These are phyloP conservation scores for Drosophila niveifrons DNA, from an alignment of 2,888 invertebrate species.

Conservation along the genomic window DNA sequence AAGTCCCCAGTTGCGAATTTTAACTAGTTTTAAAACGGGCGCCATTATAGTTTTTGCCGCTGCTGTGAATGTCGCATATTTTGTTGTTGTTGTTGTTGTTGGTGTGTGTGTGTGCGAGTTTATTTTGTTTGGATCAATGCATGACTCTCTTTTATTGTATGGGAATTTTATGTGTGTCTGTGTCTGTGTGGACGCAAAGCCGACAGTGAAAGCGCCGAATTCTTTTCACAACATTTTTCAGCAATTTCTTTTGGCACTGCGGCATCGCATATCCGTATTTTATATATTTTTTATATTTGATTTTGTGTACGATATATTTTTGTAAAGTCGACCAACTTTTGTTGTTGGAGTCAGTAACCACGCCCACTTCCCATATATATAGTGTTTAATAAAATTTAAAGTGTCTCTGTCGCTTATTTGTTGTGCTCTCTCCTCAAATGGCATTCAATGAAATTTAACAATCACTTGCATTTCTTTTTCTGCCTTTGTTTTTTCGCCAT, in stretches of 20 bases:
- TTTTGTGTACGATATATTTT: conserved; percentile 22
- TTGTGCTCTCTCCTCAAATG: conserved; percentile 29
- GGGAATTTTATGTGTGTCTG: conserved; percentile 13
- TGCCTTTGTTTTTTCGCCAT: conserved; percentile 4
- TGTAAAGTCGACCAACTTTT: conserved; percentile 5
- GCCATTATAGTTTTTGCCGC: neutral
- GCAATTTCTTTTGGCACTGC: conserved; percentile 9
- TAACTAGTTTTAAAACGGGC: neutral
- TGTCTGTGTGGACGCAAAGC: conserved; percentile 4
- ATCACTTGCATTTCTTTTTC: conserved; percentile 42
- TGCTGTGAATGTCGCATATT: neutral
- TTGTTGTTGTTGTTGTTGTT: neutral
- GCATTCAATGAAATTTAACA: conserved; percentile 58
- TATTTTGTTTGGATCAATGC: conserved; percentile 1
- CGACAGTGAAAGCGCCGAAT: conserved; percentile 10
- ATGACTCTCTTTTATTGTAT: conserved; percentile 5
- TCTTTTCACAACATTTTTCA: conserved; percentile 8
- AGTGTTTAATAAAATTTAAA: conserved; percentile 45
- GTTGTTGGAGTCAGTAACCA: neutral
- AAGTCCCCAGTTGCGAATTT: neutral
- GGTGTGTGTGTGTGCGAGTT: neutral
- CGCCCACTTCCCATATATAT: conserved; percentile 24
- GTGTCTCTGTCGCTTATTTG: conserved; percentile 2
- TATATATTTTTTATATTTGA: conserved; percentile 8
- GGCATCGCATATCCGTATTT: conserved; percentile 4